Evolutionary conservation across 2,888 invertebrate species (phyloP).

Genomic region (Nebria brevicollis): DNA sequence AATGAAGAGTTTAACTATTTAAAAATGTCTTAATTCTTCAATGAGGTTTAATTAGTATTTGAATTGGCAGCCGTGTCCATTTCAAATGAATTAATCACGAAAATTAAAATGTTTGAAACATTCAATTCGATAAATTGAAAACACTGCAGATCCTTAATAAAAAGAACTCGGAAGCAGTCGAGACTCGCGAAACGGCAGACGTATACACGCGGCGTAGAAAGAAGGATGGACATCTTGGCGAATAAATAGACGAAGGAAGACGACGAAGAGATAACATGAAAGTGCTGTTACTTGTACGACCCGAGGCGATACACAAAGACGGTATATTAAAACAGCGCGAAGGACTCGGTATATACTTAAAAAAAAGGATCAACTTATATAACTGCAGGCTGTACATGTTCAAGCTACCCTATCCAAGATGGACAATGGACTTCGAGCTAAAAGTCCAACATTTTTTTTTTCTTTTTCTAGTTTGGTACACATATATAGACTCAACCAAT

Average conservation of each 20-base stretch:
- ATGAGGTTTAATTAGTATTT: no score
- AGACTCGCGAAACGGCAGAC: not conserved
- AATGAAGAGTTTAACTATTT: no score
- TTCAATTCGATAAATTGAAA: not conserved
- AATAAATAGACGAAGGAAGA: not conserved
- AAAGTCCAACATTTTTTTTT: not conserved
- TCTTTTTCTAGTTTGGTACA: not conserved
- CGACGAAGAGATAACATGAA: not conserved
- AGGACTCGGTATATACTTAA: not conserved
- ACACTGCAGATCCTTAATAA: not conserved
- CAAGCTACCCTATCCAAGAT: not conserved
- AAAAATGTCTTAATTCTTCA: no score
- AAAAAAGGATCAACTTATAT: not conserved
- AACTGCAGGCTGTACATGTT: not conserved
- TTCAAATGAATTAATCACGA: not conserved
- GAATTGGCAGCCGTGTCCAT: not conserved
- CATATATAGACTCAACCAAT: no score
- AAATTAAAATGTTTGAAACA: not conserved
- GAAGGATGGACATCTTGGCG: not conserved
- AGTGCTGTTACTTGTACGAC: slow-evolving; percentile 26
- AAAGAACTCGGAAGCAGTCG: not conserved
- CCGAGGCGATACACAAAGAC: slow-evolving; percentile 18
- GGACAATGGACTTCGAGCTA: not conserved
- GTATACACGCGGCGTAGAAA: not conserved
- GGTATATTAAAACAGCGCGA: slow-evolving; percentile 20